phyloP scores from a whole-genome alignment of 35 echinoderm and acorn worm genomes.

The Heliocidaris erythrogramma region DNA sequence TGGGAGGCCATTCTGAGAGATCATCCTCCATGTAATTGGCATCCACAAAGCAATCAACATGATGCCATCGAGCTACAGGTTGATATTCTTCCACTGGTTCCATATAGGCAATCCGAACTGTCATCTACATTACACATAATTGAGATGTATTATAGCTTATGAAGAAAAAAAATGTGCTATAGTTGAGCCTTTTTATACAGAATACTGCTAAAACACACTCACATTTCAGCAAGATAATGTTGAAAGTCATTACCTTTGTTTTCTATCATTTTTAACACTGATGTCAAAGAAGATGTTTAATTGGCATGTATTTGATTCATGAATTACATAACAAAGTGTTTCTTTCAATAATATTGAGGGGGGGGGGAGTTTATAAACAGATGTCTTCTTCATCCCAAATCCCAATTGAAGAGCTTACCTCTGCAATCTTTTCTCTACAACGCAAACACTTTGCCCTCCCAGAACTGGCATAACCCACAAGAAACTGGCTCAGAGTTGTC shows the following conservation, averaged over 20 bases:
- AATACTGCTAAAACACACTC: neutral
- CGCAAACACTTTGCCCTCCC: slow-evolving; percentile 71
- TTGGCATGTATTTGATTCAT: no score
- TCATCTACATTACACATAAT: slow-evolving; percentile 53
- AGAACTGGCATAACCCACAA: slow-evolving; percentile 95
- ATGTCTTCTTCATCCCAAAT: neutral
- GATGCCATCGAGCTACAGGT: slow-evolving; percentile 82
- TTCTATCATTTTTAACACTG: neutral
- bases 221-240: neutral
- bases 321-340: no score
- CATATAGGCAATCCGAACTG: slow-evolving; percentile 57
- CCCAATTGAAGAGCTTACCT: slow-evolving; percentile 52
- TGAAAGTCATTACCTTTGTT: neutral
- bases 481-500: slow-evolving; percentile 61
- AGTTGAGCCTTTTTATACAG: neutral
- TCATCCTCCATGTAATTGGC: slow-evolving; percentile 59
- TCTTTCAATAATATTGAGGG: neutral
- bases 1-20: slow-evolving; percentile 56
- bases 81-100: slow-evolving; percentile 39
- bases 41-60: slow-evolving; percentile 82
- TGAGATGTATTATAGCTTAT: neutral
- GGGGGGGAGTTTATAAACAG: neutral
- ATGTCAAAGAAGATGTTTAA: neutral
- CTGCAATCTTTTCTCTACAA: slow-evolving; percentile 85
- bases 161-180: neutral